Percentiles rank a stretch among this genome's conserved stretches.
phyloP scores from a whole-genome alignment of 2,113 vertebrate species.

The Drymodes brunneopygia region DNA sequence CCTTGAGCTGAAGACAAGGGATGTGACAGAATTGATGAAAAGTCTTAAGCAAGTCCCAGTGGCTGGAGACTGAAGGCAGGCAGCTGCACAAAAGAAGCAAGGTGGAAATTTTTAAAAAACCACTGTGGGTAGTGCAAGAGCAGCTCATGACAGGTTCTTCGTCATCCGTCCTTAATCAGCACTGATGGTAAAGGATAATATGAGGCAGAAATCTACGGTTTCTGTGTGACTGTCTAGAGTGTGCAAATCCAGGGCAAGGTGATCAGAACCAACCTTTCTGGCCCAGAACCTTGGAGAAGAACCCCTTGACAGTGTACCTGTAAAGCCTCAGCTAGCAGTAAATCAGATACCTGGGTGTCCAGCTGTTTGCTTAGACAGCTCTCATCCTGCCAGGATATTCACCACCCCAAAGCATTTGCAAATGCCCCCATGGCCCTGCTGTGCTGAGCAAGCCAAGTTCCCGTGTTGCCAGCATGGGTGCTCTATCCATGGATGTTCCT shows the following conservation, averaged over 20 bases:
- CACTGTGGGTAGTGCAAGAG: neutral
- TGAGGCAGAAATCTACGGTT: neutral
- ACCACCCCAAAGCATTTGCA: neutral
- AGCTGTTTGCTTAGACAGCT: neutral
- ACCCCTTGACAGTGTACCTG: neutral
- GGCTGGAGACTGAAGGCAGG: neutral
- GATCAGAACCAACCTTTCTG: neutral
- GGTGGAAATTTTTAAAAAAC: neutral
- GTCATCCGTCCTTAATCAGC: neutral
- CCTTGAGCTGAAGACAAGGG: neutral
- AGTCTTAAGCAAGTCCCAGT: neutral
- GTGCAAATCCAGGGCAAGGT: neutral
- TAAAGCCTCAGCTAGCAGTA: neutral
- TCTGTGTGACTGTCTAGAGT: neutral
- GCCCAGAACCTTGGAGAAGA: neutral
- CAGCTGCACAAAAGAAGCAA: neutral
- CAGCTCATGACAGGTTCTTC: accelerated
- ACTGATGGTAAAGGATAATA: neutral
- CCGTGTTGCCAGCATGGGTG: neutral
- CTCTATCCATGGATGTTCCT: neutral
- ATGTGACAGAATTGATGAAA: neutral
- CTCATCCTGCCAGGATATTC: neutral
- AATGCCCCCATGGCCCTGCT: neutral
- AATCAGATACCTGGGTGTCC: neutral
- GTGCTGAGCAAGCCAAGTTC: neutral